Base-by-base conservation (phyloP, 2,113 vertebrate species). In the Fregata magnificens region DNA sequence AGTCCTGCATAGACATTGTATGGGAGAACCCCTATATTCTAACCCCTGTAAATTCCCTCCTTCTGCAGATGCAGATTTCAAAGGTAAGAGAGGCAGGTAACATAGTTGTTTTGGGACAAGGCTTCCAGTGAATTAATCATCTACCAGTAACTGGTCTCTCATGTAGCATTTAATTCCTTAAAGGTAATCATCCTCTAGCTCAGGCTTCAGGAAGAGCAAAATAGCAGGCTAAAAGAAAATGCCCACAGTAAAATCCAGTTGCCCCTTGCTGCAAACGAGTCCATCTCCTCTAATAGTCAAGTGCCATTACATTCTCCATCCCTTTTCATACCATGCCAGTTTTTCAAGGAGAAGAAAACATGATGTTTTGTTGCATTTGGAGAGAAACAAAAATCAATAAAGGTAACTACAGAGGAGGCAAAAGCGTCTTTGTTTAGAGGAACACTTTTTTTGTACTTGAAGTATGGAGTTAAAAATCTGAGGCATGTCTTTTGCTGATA, bases 401-500 rank as follows among this genome's bases (percentile, higher is more conserved):
- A 88, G 34, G 10, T 53, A 96, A 95, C 93, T 50, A 76, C 15
- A 25, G 38, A 50, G 28, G 5, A 5, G 45, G 56, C 45, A 10
- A 47, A 49, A 74, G 47, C 4, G 7, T 59, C 8, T 95, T 90
- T 88, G 9, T 95, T 95, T 93, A 67, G 40, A 90, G 58, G 53
- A 80, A 91, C 9, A 32, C 2, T 4, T 1, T 17, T 61, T 90
- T 88, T 87, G 49, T 53, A 36, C 71, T 96, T 89, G 87, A 95
- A 97, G 49, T 55, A 87, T 13, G 88, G 63, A 94, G 80, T 82
- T 86, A 89, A 86, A 93, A 90, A 80, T 93, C 65, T 80, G 63
- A 96, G 44, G 38, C 70, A 16, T 55, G 28, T 92, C 56, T 95
- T 96, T 82, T 93, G 44, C 74, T 88, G 86, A 95, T 97, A 88